Evolutionary conservation across 2,888 invertebrate species (phyloP), one percentile per base, ranked within the genome.

Genomic region (Pterostichus niger): DNA sequence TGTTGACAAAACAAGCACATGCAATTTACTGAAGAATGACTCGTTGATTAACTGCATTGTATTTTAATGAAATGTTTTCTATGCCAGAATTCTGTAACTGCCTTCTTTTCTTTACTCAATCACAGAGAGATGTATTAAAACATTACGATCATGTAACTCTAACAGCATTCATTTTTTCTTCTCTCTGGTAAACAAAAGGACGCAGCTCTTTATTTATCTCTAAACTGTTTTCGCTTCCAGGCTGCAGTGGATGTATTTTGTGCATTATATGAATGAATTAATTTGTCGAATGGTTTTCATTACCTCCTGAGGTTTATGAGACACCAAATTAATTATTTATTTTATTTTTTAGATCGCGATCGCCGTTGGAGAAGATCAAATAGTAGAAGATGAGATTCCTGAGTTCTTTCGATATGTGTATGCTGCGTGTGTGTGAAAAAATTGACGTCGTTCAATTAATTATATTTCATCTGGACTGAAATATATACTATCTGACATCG

Each of bases 161-260:
- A 52, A 17, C 4, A 13, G 56, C 13, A 6, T 1, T n/a, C 31
- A 4, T 64, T 64, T 64, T 33, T 0, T 6, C n/a, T 64, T 35
- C n/a, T 31, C 15, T 46, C 13, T 68, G 15, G 24, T 46, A 71
- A 71, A 71, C 2, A 52, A 75, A 49, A 49, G 52, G 49, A 52
- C 6, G 33, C 24, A 75, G 44, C 17, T 15, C 33, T 68, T 71
- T 71, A 9, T 68, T 10, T 68, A n/a, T 71, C 24, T 49, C 13
- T 71, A 46, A 49, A 71, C 15, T 77, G 77, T 77, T 77, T 77
- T 77, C 75, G 59, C 77, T 77, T 77, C 77, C 77, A 77, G 77
- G 77, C 77, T 56, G 56, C 56, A 13, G 24, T 56, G 44, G 35
- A 77, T 75, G 49, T 64, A 64, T 35, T 64, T 35, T 59, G 31